Conservation (phyloP, 1,140 invertebrate genomes). For the Tenebrio molitor region DNA sequence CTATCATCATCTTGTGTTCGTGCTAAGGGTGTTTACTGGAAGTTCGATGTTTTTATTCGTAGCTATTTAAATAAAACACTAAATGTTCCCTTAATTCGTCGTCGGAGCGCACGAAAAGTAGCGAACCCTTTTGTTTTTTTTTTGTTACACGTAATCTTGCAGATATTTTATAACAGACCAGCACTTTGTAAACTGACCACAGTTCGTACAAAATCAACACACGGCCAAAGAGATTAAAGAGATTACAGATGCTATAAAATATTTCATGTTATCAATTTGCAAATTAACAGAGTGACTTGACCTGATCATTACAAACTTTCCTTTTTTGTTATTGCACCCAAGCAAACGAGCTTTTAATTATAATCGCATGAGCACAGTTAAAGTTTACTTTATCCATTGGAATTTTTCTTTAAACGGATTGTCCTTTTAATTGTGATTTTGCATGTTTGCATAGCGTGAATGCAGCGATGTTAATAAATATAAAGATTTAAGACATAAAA, state of each 20-base stretch:
- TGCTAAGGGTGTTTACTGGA: not conserved
- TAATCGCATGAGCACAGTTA: too few species aligned
- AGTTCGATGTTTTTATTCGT: constrained; percentile 6
- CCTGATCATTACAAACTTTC: too few species aligned
- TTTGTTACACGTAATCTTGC: not conserved
- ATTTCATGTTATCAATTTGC: too few species aligned
- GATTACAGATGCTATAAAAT: too few species aligned
- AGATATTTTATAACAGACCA: not conserved
- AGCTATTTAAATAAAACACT: constrained; percentile 13
- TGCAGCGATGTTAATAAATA: constrained; percentile 18
- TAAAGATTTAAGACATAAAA: constrained; percentile 15
- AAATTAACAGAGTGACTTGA: too few species aligned
- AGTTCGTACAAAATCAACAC: not conserved
- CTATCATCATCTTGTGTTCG: constrained; percentile 10
- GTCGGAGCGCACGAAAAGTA: constrained; percentile 25
- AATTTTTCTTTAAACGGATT: not conserved
- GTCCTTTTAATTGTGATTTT: constrained; percentile 3
- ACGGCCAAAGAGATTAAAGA: not conserved
- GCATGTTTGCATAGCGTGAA: constrained; percentile 24
- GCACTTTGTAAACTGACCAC: not conserved
- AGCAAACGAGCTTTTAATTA: too few species aligned
- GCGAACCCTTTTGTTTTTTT: constrained; percentile 17
- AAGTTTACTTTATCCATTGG: too few species aligned
- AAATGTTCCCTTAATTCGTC: constrained; percentile 5
- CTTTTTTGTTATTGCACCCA: too few species aligned